Evolutionary conservation across 2,797 vertebrate species (phyloP).

Genomic region (Erithacus rubecula): DNA sequence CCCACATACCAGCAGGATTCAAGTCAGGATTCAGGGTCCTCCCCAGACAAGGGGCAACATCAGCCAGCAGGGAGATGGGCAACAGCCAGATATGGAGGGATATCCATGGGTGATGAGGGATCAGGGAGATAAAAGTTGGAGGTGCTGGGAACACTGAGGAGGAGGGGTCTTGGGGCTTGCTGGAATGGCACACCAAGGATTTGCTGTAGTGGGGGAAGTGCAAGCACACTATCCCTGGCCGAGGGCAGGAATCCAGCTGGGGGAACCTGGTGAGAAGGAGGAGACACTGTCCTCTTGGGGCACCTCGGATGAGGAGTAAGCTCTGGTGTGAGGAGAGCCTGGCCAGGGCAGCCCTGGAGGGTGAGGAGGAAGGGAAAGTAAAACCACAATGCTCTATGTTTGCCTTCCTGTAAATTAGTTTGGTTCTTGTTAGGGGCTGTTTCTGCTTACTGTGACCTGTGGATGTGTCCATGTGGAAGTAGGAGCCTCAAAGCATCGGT

Average conservation of each 20-base stretch:
- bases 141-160: background rate
- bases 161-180: accelerated
- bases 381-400: background rate
- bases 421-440: background rate
- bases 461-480: background rate
- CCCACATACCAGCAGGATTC: accelerated
- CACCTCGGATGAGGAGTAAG: background rate
- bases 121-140: background rate
- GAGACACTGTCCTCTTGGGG: background rate
- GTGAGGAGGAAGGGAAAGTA: background rate
- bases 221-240: background rate
- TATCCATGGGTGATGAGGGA: background rate
- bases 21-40: background rate
- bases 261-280: background rate
- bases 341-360: background rate
- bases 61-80: background rate
- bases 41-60: accelerated
- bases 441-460: background rate
- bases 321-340: background rate
- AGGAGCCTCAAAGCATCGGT: background rate
- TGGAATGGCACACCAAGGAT: background rate
- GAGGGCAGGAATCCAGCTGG: background rate
- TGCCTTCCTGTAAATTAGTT: background rate
- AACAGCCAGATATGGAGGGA: background rate
- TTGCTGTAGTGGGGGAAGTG: background rate